These are phyloP conservation scores for Chelonus insularis DNA, from an alignment of 1,140 invertebrate genomes.

Conservation along the genomic window DNA sequence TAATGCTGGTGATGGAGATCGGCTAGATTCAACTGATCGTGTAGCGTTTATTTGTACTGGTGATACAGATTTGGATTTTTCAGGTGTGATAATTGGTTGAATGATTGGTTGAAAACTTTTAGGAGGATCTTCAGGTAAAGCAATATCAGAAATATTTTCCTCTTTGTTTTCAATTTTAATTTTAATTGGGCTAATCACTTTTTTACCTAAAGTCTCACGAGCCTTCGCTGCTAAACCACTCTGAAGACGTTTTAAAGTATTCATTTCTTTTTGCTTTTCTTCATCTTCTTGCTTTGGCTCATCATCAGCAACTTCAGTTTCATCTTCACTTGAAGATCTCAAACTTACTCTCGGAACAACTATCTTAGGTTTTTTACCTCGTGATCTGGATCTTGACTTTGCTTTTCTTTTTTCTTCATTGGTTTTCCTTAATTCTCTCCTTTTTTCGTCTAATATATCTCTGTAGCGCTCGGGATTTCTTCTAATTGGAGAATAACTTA, in stretches of 20 bases:
- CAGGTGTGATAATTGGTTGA: constrained; percentile 18
- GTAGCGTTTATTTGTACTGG: constrained; percentile 1
- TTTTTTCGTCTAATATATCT: constrained; percentile 60
- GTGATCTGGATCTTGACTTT: constrained; percentile 35
- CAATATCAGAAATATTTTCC: constrained; percentile 41
- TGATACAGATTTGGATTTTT: constrained; percentile 23
- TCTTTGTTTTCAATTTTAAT: constrained; percentile 43
- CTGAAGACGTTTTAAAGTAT: constrained; percentile 67
- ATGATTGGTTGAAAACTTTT: constrained; percentile 6
- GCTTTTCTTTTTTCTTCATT: constrained; percentile 26
- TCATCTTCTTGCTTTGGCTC: constrained; percentile 59
- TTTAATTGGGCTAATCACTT: constrained; percentile 48
- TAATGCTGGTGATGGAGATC: constrained; percentile 32
- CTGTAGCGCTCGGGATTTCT: constrained; percentile 67
- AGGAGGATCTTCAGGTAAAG: constrained; percentile 41
- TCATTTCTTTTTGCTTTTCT: constrained; percentile 62
- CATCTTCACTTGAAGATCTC: constrained; percentile 66
- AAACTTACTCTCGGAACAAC: constrained; percentile 62
- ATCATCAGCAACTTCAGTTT: constrained; percentile 61
- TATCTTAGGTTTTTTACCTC: constrained; percentile 49
- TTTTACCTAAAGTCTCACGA: constrained; percentile 56
- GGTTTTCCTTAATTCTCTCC: constrained; percentile 19
- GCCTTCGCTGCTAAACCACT: constrained; percentile 68
- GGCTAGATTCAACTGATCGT: constrained; percentile 25
- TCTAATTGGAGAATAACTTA: constrained; percentile 69